phyloP scores from a whole-genome alignment of 2,797 vertebrate species.

The Anabacerthia variegaticeps region DNA sequence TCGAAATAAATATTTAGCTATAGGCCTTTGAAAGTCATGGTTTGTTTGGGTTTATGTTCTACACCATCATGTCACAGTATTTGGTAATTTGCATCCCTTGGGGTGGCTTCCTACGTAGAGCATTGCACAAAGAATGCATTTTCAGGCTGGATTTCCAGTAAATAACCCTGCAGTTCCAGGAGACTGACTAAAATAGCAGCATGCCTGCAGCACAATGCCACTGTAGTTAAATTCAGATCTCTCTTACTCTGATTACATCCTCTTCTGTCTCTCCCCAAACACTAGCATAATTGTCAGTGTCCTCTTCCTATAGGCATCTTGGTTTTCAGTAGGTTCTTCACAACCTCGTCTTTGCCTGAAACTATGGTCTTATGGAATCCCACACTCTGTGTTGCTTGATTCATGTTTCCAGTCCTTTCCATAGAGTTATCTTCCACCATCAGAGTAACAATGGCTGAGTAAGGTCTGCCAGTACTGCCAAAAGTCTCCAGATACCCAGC shows the following conservation, averaged over 20 bases:
- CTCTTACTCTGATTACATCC: not conserved
- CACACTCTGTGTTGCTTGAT: not conserved
- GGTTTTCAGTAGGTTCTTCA: not conserved
- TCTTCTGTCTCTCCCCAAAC: not conserved
- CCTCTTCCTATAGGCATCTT: not conserved
- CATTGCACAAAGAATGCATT: slow-evolving; percentile 61
- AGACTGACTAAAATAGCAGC: slow-evolving; percentile 56
- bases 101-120: slow-evolving; percentile 40
- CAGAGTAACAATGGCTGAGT: not conserved
- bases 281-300: not conserved
- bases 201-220: not conserved
- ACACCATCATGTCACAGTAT: slow-evolving; percentile 27
- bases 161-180: slow-evolving; percentile 54
- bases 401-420: not conserved
- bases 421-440: not conserved
- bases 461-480: not conserved
- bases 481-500: not conserved
- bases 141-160: slow-evolving; percentile 70
- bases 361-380: not conserved
- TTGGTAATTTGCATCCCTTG: slow-evolving; percentile 59
- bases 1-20: slow-evolving; percentile 71
- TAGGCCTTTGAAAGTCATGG: slow-evolving; percentile 42
- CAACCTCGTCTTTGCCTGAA: not conserved
- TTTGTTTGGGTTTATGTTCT: slow-evolving; percentile 69
- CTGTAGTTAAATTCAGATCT: not conserved